Evolutionary conservation across 2,113 vertebrate species (phyloP).

Genomic region (Myrmecophaga tridactyla): DNA sequence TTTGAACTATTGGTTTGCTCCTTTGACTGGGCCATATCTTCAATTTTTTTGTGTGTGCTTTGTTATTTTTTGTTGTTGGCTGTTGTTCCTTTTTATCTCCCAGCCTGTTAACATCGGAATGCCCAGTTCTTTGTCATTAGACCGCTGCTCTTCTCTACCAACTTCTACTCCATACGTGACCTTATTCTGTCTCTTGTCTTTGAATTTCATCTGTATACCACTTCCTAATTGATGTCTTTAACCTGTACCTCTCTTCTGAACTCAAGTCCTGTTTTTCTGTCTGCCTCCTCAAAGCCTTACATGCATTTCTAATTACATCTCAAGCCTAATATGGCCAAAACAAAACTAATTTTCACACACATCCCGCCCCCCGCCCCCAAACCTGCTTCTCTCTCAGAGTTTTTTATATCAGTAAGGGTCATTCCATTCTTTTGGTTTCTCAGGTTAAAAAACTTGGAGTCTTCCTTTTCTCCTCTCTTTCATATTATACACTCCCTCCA

Average conservation of each 20-base stretch:
- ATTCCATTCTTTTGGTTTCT: neutral
- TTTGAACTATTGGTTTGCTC: too few relatives aligned
- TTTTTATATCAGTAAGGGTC: neutral
- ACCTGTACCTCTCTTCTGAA: neutral
- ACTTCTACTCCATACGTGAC: neutral
- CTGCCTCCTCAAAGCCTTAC: neutral
- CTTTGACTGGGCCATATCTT: too few relatives aligned
- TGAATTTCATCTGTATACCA: neutral
- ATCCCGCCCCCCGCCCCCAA: neutral
- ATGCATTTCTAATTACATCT: neutral
- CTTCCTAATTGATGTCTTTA: neutral
- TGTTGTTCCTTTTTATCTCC: too few relatives aligned
- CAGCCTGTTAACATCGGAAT: neutral
- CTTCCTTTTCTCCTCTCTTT: neutral
- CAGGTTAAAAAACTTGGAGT: neutral
- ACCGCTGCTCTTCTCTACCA: neutral
- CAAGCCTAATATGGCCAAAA: neutral
- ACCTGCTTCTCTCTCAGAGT: neutral
- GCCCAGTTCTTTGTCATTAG: neutral
- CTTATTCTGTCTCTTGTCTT: neutral
- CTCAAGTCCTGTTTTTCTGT: neutral
- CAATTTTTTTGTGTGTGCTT: too few relatives aligned
- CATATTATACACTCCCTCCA: neutral
- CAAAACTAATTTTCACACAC: constrained; percentile 7
- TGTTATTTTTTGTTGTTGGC: too few relatives aligned